These are phyloP conservation scores for Lutjanus campechanus DNA, from an alignment of 2,797 vertebrate genomes.

Conservation along the genomic window DNA sequence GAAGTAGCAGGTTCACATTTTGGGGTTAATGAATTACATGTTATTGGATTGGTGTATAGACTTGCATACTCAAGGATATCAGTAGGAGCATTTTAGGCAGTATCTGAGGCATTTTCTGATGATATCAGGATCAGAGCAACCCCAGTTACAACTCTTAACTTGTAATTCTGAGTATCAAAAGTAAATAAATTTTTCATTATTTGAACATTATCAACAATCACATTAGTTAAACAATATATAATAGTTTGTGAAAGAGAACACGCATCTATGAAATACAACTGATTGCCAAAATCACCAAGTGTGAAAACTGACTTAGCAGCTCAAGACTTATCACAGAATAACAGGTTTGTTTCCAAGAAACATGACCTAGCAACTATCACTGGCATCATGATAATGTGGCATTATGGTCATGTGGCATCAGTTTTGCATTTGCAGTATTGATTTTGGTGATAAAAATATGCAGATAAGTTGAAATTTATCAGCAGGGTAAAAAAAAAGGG, in stretches of 20 bases:
- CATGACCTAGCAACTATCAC: neutral
- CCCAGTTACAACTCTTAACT: neutral
- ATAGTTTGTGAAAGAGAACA: neutral
- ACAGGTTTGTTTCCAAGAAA: slow-evolving; percentile 1
- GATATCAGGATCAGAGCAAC: too few species aligned
- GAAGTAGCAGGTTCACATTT: too few species aligned
- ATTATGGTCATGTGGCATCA: slow-evolving; percentile 1
- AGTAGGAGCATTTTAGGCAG: too few species aligned
- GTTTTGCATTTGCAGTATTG: neutral
- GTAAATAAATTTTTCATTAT: too few species aligned
- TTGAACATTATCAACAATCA: neutral
- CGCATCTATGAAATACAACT: neutral
- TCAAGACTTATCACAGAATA: neutral
- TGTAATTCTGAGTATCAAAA: neutral
- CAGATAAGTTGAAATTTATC: neutral
- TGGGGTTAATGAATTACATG: too few species aligned
- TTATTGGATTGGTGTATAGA: too few species aligned
- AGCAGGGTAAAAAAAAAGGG: neutral
- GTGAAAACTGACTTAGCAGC: neutral
- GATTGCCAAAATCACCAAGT: neutral
- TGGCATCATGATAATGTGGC: slow-evolving; percentile 8
- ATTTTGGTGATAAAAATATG: slow-evolving; percentile 22
- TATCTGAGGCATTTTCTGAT: too few species aligned
- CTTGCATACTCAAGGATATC: too few species aligned
- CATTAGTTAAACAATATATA: neutral